Conservation (phyloP, 1,140 invertebrate genomes). For the Drosophila rufa region DNA sequence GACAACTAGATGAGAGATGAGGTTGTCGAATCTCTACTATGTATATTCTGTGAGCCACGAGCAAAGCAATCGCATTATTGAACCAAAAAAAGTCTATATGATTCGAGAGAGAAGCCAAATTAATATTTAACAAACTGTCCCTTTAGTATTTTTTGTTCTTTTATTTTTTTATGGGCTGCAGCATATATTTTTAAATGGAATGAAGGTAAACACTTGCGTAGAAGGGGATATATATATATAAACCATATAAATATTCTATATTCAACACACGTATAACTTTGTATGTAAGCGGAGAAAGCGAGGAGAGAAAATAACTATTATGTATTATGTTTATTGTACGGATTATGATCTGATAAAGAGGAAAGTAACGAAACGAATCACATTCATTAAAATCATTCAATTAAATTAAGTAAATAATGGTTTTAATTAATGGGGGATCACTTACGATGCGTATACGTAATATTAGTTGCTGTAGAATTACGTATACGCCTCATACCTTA, state of each 20-base stretch:
- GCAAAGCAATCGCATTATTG: conserved; percentile 12
- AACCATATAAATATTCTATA: conserved; percentile 73
- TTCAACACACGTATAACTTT: conserved; percentile 60
- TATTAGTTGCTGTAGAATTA: background rate
- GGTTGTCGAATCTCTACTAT: conserved; percentile 29
- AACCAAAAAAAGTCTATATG: conserved; percentile 23
- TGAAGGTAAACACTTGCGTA: conserved; percentile 18
- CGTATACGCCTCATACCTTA: background rate
- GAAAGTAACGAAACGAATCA: conserved; percentile 65
- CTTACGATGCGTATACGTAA: background rate
- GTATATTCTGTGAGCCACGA: conserved; percentile 21
- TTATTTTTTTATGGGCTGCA: conserved; percentile 23
- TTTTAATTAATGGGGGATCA: background rate
- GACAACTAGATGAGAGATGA: conserved; percentile 3
- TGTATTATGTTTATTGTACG: conserved; percentile 75
- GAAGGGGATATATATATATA: conserved; percentile 47
- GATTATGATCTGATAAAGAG: conserved; percentile 57
- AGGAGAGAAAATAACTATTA: conserved; percentile 64
- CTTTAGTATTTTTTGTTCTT: conserved; percentile 7
- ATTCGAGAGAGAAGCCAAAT: conserved; percentile 32
- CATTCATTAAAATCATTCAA: conserved; percentile 72
- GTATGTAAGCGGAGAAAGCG: conserved; percentile 30
- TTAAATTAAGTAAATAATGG: conserved; percentile 14
- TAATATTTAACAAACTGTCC: conserved; percentile 32
- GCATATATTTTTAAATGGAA: conserved; percentile 34